Conservation (phyloP, 2,888 invertebrate genomes). For the Lasioglossum leucozonium region DNA sequence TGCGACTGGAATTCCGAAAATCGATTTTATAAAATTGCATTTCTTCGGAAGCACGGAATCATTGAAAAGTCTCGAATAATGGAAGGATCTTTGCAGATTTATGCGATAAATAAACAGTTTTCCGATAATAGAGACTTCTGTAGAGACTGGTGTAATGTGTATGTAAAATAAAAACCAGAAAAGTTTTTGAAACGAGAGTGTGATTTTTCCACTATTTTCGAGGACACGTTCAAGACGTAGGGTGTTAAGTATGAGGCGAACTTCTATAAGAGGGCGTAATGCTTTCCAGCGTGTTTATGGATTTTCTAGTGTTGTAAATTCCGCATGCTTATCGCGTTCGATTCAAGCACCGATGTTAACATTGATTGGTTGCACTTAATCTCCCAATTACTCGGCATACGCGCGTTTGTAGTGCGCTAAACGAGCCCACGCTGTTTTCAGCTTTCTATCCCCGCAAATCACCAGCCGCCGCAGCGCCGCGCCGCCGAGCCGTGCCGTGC, state of each 20-base stretch:
- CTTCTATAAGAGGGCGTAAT: not conserved
- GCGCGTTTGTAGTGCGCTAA: slow-evolving; percentile 15
- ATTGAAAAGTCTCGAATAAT: too few species aligned
- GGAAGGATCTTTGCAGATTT: too few species aligned
- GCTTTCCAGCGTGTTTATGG: not conserved
- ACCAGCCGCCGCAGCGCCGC: not conserved
- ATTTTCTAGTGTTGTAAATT: not conserved
- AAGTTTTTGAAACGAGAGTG: not conserved
- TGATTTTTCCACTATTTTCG: not conserved
- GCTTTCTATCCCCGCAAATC: slow-evolving; percentile 30
- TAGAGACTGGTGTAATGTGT: too few species aligned
- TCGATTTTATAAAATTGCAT: too few species aligned
- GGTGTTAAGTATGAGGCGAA: not conserved
- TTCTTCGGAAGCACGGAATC: too few species aligned
- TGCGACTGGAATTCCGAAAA: too few species aligned
- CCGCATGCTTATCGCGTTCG: not conserved
- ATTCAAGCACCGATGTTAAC: slow-evolving; percentile 8
- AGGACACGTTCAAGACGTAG: not conserved
- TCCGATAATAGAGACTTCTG: too few species aligned
- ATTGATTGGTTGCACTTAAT: slow-evolving; percentile 41
- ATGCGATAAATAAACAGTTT: too few species aligned
- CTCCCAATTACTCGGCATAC: slow-evolving; percentile 33
- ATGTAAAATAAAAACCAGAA: too few species aligned
- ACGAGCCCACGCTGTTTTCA: slow-evolving; percentile 39
- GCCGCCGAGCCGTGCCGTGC: not conserved